Conservation (phyloP, 2,797 vertebrate species). For the Micrastur ruficollis region DNA sequence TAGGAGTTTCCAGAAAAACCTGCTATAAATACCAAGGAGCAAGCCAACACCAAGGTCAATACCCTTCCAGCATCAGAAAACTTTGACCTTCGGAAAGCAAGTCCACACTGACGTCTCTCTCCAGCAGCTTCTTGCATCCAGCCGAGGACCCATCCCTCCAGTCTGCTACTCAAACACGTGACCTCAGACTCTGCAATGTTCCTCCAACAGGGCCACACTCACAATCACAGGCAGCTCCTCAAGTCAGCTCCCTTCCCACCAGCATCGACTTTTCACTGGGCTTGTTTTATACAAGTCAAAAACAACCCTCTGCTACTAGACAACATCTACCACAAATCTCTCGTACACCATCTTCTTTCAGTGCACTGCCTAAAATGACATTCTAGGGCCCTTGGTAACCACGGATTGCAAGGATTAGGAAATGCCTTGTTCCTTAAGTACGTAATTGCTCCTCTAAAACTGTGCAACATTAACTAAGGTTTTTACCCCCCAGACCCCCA, state of each 20-base stretch:
- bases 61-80: neutral
- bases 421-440: neutral
- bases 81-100: neutral
- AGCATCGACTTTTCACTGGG: neutral
- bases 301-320: neutral
- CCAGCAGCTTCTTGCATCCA: neutral
- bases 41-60: neutral
- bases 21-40: neutral
- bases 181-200: neutral
- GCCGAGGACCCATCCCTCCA: neutral
- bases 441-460: neutral
- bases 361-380: neutral
- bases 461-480: neutral
- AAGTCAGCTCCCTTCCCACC: neutral
- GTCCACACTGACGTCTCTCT: neutral
- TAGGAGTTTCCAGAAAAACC: neutral
- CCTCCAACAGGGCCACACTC: neutral
- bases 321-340: neutral
- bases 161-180: neutral
- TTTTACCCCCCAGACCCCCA: neutral
- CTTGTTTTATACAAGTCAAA: neutral
- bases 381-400: neutral
- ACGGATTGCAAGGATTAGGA: neutral
- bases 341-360: neutral
- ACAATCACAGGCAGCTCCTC: neutral